Conservation (phyloP, 1,140 invertebrate species). For the Platyscapa corneri region DNA sequence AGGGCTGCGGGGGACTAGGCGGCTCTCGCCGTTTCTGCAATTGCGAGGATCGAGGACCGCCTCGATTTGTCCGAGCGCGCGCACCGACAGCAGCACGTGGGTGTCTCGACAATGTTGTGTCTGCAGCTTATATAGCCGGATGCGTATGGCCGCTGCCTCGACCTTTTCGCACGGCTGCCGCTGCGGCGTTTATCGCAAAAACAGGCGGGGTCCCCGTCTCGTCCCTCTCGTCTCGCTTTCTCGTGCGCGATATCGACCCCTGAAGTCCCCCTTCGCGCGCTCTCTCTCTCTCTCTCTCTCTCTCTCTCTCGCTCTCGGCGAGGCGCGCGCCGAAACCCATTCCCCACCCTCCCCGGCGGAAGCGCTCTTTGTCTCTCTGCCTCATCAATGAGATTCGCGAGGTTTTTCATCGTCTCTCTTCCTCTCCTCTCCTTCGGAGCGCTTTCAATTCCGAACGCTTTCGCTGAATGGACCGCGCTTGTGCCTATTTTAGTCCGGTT, state of each 20-base stretch:
- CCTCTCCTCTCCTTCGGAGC: no score
- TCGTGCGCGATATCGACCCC: neutral
- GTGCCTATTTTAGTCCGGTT: no score
- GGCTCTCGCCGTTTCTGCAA: neutral
- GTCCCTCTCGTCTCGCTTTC: neutral
- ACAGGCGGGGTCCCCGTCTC: neutral
- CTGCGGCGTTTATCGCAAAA: conserved; percentile 10
- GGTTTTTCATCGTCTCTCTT: no score
- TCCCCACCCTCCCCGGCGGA: no score
- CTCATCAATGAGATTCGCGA: no score
- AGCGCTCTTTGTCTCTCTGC: no score
- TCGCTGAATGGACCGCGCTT: no score
- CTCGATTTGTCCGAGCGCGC: neutral
- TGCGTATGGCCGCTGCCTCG: conserved; percentile 1
- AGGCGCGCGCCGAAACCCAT: no score
- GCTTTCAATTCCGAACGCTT: no score
- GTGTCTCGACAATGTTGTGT: conserved; percentile 31
- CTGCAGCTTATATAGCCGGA: conserved; percentile 14
- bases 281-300: neutral
- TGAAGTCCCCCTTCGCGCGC: no score
- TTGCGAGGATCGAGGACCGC: no score
- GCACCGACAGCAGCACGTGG: neutral
- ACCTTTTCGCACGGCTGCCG: neutral
- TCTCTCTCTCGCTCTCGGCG: neutral
- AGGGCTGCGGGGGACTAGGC: neutral